Evolutionary conservation across 1,140 invertebrate species (phyloP).

Genomic region (Berghia stephanieae): DNA sequence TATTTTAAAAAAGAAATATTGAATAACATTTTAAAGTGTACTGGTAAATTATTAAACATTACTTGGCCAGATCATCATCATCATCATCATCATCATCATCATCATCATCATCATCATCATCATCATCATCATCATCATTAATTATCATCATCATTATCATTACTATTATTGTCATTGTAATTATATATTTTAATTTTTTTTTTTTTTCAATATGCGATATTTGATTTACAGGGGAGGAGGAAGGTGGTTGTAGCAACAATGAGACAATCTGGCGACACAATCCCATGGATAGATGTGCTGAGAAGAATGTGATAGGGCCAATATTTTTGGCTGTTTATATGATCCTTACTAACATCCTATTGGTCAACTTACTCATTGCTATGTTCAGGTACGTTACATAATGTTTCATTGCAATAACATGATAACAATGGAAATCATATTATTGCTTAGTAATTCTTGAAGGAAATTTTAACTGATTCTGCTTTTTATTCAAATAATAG

Average conservation of each 20-base stretch:
- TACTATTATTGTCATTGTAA: conserved; percentile 12
- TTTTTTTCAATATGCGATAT: neutral
- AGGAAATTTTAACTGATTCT: no score
- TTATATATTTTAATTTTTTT: neutral
- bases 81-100: conserved; percentile 8
- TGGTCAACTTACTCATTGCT: conserved; percentile 64
- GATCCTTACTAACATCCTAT: conserved; percentile 61
- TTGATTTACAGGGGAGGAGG: conserved; percentile 30
- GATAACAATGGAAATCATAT: no score
- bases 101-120: conserved; percentile 22
- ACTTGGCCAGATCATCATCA: no score
- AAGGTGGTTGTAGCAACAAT: conserved; percentile 45
- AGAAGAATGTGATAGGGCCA: conserved; percentile 50
- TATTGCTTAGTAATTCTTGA: no score
- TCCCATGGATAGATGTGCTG: conserved; percentile 43
- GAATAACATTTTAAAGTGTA: no score
- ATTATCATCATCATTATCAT: no score
- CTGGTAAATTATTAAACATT: no score
- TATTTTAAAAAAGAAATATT: no score
- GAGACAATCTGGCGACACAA: conserved; percentile 47
- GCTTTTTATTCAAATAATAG: no score
- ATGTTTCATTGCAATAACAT: neutral
- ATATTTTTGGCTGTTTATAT: conserved; percentile 56
- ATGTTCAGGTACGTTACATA: conserved; percentile 60
- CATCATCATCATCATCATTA: conserved; percentile 28